phyloP scores from a whole-genome alignment of 2,113 vertebrate species.

The Heterotilapia buettikoferi region DNA sequence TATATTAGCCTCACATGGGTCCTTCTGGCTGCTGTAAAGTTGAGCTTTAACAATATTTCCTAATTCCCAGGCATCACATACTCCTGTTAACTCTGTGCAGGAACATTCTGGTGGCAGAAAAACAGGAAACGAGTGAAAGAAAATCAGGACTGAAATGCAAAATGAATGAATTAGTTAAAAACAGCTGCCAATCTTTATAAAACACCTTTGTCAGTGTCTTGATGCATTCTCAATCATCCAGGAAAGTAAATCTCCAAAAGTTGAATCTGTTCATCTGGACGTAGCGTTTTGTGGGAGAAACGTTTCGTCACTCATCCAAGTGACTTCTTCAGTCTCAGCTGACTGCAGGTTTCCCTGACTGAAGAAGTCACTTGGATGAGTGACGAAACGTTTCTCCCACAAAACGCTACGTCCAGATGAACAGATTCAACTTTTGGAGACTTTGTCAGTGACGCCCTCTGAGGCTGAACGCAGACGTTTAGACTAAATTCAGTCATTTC shows the following conservation, averaged over 20 bases:
- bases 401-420: no score
- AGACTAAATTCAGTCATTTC: not conserved
- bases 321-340: no score
- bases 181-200: not conserved
- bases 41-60: not conserved
- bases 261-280: no score
- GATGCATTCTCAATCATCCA: no score
- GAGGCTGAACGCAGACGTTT: not conserved
- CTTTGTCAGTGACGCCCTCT: not conserved
- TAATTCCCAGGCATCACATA: accelerated
- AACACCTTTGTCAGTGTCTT: no score
- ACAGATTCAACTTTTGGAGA: no score
- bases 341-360: no score
- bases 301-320: no score
- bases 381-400: no score
- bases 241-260: no score
- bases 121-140: not conserved
- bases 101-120: not conserved
- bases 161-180: not conserved
- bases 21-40: not conserved
- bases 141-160: not conserved
- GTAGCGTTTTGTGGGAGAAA: no score
- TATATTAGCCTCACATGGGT: not conserved
- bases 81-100: not conserved
- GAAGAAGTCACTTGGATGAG: no score